Evolutionary conservation across 2,888 invertebrate species (phyloP), one percentile per base, ranked within the genome.

Genomic region (Troides oblongomaculatus): DNA sequence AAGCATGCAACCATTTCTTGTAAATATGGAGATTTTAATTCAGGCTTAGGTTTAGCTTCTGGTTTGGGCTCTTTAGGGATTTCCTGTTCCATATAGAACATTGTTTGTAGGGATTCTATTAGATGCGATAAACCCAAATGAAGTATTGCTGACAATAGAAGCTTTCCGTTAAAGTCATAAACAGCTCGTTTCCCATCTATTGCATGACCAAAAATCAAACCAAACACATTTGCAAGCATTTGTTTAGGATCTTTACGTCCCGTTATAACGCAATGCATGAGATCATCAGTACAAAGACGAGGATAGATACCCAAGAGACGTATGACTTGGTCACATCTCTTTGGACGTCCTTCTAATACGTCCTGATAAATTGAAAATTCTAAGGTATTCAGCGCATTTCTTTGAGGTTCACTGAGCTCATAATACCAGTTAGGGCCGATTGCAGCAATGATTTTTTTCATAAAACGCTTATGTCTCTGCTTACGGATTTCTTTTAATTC

Each of bases 341-440:
- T 36, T 0, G 92, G 90, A 1, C 82, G 81, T 1, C 86, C 88
- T 81, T 89, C 89, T 0, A 92, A 73, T 64, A 88, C 60, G 69
- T 93, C 92, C 78, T 90, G 85, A 71, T 90, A 86, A 56, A 92
- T 89, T 5, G 81, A 76, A 43, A 71, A 66, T 62, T 81, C 77
- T 71, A 93, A 77, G 0, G 74, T 75, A 66, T 91, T 87, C 61
- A 92, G 77, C 3, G 88, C 84, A 7, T 67, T 63, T 72, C 85
- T 82, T 77, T 93, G 92, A 5, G 78, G 78, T 4, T 83, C 87
- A 72, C 92, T 90, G 10, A 92, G 82, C 1, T 86, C 84, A 74
- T 92, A 90, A 71, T 90, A 89, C 92, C 92, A 93, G 14, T 72
- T 79, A 0, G 92, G 91, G 1, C 92, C 92, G 10, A 89, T 78